A percentile compares a stretch with the other conserved stretches of the same genome.
Evolutionary conservation across 2,797 vertebrate genomes (phyloP).

Genomic region (Coccyzus lansbergi): DNA sequence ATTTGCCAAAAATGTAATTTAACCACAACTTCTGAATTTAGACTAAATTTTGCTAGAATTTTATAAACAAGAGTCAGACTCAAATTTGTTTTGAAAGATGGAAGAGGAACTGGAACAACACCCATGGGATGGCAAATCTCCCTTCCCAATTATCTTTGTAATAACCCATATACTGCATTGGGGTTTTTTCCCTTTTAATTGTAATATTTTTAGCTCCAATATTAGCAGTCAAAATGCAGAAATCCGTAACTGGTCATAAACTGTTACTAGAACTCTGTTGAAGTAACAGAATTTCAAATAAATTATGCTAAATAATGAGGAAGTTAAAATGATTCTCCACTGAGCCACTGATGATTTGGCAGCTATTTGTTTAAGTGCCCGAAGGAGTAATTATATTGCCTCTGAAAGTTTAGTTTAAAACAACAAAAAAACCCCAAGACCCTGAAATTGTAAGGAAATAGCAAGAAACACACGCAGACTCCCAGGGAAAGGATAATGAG

Average conservation of each 20-base stretch:
- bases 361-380: constrained; percentile 38
- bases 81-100: background rate
- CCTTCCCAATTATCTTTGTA: background rate
- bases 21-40: background rate
- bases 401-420: constrained; percentile 21
- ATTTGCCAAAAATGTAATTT: background rate
- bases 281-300: constrained; percentile 51
- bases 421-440: background rate
- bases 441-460: background rate
- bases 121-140: background rate
- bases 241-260: constrained; percentile 11
- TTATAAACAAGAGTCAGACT: background rate
- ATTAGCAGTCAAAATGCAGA: constrained; percentile 5
- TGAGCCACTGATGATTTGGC: constrained; percentile 22
- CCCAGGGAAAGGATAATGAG: background rate
- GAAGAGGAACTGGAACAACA: background rate
- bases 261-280: constrained; percentile 30
- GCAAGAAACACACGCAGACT: background rate
- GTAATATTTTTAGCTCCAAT: background rate
- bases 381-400: constrained; percentile 16
- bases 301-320: constrained; percentile 47
- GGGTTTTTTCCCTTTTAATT: background rate
- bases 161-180: background rate
- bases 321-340: constrained; percentile 35
- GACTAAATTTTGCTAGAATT: background rate